Percentiles rank a stretch among this genome's conserved stretches.
Conservation (phyloP, 2,797 vertebrate genomes). For the Lates japonicus region DNA sequence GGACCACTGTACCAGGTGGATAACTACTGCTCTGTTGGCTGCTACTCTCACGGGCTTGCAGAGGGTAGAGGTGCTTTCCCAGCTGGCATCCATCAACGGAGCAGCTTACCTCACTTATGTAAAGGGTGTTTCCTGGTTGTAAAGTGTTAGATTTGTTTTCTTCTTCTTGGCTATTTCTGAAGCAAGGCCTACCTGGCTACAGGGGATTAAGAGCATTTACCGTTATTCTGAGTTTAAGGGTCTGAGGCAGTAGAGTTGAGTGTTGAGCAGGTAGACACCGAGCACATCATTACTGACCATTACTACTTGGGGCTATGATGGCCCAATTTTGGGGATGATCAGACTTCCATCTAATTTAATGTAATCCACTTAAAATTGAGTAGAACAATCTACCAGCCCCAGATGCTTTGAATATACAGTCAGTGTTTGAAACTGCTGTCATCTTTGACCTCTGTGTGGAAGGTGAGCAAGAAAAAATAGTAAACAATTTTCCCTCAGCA, state of each 20-base stretch:
- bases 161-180: constrained; percentile 44
- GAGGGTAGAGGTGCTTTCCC: constrained; percentile 74
- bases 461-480: not conserved
- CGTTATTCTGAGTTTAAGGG: constrained; percentile 25
- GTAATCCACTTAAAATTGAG: constrained; percentile 3
- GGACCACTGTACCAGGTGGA: constrained; percentile 39
- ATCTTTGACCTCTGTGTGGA: constrained; percentile 2
- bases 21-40: constrained; percentile 43
- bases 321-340: not conserved
- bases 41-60: constrained; percentile 46
- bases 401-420: not conserved
- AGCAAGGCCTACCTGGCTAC: constrained; percentile 18
- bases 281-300: not conserved
- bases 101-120: constrained; percentile 61
- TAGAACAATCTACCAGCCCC: not conserved
- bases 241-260: constrained; percentile 18
- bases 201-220: constrained; percentile 36
- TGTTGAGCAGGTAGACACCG: constrained; percentile 1
- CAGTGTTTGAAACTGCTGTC: not conserved
- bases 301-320: not conserved
- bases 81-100: constrained; percentile 64
- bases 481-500: too few relatives aligned
- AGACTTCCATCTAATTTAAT: constrained; percentile 6
- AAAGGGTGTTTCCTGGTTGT: constrained; percentile 73
- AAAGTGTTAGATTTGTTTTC: constrained; percentile 58